These are phyloP conservation scores for Antechinus stuartii DNA, from an alignment of 2,113 vertebrate species.

Conservation along the genomic window DNA sequence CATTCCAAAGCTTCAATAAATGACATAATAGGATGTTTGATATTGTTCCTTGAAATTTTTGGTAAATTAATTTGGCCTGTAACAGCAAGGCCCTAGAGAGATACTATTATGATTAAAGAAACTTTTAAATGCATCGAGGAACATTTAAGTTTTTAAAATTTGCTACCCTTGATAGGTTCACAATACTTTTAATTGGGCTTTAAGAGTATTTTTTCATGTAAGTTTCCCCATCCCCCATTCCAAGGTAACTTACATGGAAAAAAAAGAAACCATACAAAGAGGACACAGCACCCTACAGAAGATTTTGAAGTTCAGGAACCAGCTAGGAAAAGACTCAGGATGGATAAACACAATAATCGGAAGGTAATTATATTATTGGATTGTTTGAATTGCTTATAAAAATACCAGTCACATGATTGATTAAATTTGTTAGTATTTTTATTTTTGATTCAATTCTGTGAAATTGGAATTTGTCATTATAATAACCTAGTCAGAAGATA, in stretches of 20 bases:
- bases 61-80: neutral
- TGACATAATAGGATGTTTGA: neutral
- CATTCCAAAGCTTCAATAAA: neutral
- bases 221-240: slow-evolving; percentile 78
- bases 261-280: slow-evolving; percentile 86
- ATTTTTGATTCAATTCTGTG: slow-evolving; percentile 26
- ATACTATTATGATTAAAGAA: slow-evolving; percentile 11
- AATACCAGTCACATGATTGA: slow-evolving; percentile 59
- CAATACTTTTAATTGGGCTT: slow-evolving; percentile 70
- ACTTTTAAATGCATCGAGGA: neutral
- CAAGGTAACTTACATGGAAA: slow-evolving; percentile 87
- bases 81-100: neutral
- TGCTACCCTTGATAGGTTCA: slow-evolving; percentile 45
- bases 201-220: slow-evolving; percentile 80
- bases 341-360: slow-evolving; percentile 85
- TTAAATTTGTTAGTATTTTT: slow-evolving; percentile 81
- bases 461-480: neutral
- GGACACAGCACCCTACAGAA: slow-evolving; percentile 82
- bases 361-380: slow-evolving; percentile 82
- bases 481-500: slow-evolving; percentile 25
- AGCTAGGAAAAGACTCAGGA: slow-evolving; percentile 87
- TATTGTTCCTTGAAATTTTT: neutral
- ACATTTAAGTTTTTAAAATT: neutral
- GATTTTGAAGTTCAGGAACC: slow-evolving; percentile 81
- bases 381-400: slow-evolving; percentile 69